Conservation (phyloP, 2,888 invertebrate genomes). For the Ophonus ardosiacus region DNA sequence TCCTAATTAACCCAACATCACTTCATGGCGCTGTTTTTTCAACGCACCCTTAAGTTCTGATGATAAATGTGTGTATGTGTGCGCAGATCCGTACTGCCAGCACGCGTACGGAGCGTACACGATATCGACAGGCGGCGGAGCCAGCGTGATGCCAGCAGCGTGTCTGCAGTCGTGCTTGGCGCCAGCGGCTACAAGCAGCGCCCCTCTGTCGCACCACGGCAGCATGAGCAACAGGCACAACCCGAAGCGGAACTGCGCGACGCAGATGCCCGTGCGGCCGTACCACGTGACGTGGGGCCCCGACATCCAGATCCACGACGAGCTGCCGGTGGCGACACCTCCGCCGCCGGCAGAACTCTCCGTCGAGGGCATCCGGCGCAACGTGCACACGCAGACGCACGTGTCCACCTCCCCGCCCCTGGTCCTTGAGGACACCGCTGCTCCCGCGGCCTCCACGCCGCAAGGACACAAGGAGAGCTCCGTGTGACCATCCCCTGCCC, state of each 20-base stretch:
- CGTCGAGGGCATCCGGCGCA: constrained; percentile 53
- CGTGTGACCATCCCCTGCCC: constrained; percentile 70
- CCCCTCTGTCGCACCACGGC: constrained; percentile 70
- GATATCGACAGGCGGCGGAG: constrained; percentile 71
- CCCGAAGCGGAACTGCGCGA: constrained; percentile 74
- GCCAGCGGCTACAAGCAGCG: constrained; percentile 71
- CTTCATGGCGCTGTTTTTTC: too few relatives aligned
- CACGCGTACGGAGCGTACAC: constrained; percentile 72
- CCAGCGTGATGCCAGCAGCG: constrained; percentile 71
- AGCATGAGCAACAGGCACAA: constrained; percentile 73
- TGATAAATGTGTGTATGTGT: constrained; percentile 15
- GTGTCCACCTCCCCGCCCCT: constrained; percentile 9
- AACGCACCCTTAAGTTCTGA: too few relatives aligned
- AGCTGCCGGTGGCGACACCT: constrained; percentile 52
- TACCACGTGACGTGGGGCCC: constrained; percentile 76
- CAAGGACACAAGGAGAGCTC: constrained; percentile 76
- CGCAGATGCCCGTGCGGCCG: constrained; percentile 76
- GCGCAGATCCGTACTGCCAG: constrained; percentile 61
- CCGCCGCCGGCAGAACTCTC: constrained; percentile 56
- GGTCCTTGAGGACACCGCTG: background rate
- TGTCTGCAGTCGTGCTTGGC: constrained; percentile 67
- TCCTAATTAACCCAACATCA: too few relatives aligned
- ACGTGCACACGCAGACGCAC: constrained; percentile 59
- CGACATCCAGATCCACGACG: constrained; percentile 75
- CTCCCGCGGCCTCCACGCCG: constrained; percentile 69